Evolutionary conservation across 1,140 invertebrate species (phyloP), one percentile per base, ranked within the genome.

Genomic region (Doryteuthis pealeii): DNA sequence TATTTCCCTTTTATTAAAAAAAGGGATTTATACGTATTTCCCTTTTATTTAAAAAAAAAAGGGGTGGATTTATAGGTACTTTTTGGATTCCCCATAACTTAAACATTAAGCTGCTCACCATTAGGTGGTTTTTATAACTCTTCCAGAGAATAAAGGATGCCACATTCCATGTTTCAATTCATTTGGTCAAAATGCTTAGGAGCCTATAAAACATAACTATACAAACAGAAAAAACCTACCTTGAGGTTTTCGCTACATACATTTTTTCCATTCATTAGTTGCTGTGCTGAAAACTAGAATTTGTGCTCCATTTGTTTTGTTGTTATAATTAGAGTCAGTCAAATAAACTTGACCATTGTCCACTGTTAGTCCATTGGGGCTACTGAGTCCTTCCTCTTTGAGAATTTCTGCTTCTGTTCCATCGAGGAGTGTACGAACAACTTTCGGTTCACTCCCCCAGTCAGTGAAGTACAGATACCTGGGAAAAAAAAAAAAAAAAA

Each of bases 391-490:
- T 31, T 74, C 71, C 31, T 75, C 74, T 14, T 78, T 72, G 45
- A 82, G 72, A 30, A 79, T 71, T 35, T 58, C 54, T 6, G 69
- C 66, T 18, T 82, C 54, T 22, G 77, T 77, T 10, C 82, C 82
- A 74, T 84, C 82, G 72, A 81, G 58, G 22, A 71, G 67, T 32
- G 76, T 33, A 15, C 76, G 73, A 5, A 80, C 72, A 69, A 83
- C 77, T 68, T 77, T 77, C 0, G 81, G 80, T n/a, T 80, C 31
- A 4, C 72, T 67, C 22, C 81, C 82, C 81, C 79, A 83, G 71
- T 83, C 82, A 43, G 79, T 79, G 72, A 79, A 82, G 71, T 78
- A 83, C 58, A 83, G 70, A 30, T 79, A 75, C 15, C 82, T 83
- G 78, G 22, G 75, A 40, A 22, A 62, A 49, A 12, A 49, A 49